Evolutionary conservation across 2,888 invertebrate genomes (phyloP), one percentile per base, ranked within the genome.

Genomic region (Tachina lurida): DNA sequence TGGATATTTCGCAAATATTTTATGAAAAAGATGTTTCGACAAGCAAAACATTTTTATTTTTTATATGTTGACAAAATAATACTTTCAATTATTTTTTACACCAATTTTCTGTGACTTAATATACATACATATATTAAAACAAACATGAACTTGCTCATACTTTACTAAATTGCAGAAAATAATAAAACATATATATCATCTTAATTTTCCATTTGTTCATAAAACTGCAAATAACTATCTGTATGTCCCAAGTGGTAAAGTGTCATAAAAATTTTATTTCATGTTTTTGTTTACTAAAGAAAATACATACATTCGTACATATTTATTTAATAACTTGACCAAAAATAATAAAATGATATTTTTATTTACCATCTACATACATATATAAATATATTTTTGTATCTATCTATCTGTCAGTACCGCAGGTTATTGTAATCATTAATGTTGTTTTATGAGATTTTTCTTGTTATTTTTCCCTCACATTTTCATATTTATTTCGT

Each of bases 311-410:
- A 22, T 3, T 31, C 31, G 4, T 31, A 31, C 31, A 65, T 17
- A 47, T 67, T 47, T 54, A 68, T 75, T 81, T 75, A 81, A 81
- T 68, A 75, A 75, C 62, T 75, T 81, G 75, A 22, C 68, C 60
- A 75, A 68, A 73, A 68, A 68, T 68, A 52, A 54, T 81, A 74
- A 74, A 75, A 81, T 31, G 45, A 58, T 31, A 22, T 65, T 73
- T 65, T 15, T 43, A 43, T 62, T 62, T 43, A 41, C 41, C 10
- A 31, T 22, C 31, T 31, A 31, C 31, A 2, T 31, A 31, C 31
- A 31, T 13, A 31, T 8, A 13, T 56, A 19, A 22, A 39, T 10
- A 31, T 19, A 49, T 76, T 8, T 65, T 0, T 19, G 19, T 41
- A 41, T 56, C 15, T 52, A 22, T 56, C 13, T 63, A 31, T 39